phyloP scores from a whole-genome alignment of 2,888 invertebrate species.

The Diloba caeruleocephala region DNA sequence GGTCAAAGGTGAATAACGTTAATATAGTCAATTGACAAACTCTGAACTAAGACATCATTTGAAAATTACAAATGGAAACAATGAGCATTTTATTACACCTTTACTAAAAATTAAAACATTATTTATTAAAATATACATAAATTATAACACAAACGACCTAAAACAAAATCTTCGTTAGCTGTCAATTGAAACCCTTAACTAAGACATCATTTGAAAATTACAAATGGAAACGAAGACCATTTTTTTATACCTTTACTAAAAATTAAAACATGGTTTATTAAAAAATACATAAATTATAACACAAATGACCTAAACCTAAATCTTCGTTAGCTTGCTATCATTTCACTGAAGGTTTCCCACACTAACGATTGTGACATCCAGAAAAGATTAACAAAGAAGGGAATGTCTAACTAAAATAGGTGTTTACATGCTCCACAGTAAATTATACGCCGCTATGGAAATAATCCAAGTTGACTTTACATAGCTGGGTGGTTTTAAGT shows the following conservation, averaged over 20 bases:
- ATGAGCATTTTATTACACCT: no score
- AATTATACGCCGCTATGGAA: conserved; percentile 66
- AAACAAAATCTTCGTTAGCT: no score
- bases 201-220: no score
- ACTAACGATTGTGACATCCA: conserved; percentile 51
- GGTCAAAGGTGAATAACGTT: conserved; percentile 75
- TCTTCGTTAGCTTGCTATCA: conserved; percentile 31
- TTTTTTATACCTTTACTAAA: no score
- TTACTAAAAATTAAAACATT: no score
- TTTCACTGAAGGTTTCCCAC: conserved; percentile 19
- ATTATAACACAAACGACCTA: no score
- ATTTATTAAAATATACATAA: no score
- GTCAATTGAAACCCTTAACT: no score
- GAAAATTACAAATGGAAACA: no score
- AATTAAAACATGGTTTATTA: no score
- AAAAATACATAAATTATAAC: no score
- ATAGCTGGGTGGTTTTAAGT: conserved; percentile 52
- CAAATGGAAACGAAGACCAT: no score
- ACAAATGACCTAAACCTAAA: conserved; percentile 8
- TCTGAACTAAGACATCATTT: conserved; percentile 14
- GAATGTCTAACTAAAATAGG: conserved; percentile 65
- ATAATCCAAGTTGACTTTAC: conserved; percentile 67
- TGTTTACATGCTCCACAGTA: conserved; percentile 72
- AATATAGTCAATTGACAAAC: conserved; percentile 37
- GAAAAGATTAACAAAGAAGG: conserved; percentile 63